Conservation (phyloP, 2,888 invertebrate species). For the Tolmerus cingulatus region DNA sequence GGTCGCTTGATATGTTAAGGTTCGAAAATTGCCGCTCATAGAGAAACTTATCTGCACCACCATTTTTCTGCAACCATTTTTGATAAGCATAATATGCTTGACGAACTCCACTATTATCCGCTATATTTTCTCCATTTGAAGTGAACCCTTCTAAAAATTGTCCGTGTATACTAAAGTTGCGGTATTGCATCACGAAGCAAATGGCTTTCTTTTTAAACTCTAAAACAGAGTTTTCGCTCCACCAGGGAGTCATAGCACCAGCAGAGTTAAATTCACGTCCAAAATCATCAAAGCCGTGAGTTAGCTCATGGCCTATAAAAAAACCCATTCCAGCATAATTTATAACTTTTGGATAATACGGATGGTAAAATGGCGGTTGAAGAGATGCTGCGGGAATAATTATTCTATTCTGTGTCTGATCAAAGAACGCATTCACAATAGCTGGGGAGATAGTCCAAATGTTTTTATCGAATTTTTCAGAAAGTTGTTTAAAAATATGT, state of each 20-base stretch:
- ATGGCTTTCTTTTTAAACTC: conserved; percentile 49
- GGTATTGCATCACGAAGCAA: conserved; percentile 52
- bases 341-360: conserved; percentile 72
- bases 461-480: conserved; percentile 81
- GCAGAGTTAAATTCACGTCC: conserved; percentile 49
- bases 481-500: not conserved
- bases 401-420: conserved; percentile 89
- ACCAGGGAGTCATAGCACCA: conserved; percentile 51
- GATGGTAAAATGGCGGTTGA: conserved; percentile 89
- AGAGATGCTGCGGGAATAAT: conserved; percentile 94
- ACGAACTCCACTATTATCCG: conserved; percentile 3
- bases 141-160: conserved; percentile 45
- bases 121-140: conserved; percentile 41
- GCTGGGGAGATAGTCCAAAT: conserved; percentile 86
- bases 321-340: conserved; percentile 52
- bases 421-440: conserved; percentile 91
- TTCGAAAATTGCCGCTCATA: conserved; percentile 49
- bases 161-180: conserved; percentile 50
- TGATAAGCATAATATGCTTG: conserved; percentile 4
- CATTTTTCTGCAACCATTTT: conserved; percentile 27
- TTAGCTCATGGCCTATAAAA: conserved; percentile 53
- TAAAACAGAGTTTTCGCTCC: conserved; percentile 49
- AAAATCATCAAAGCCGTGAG: conserved; percentile 52
- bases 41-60: conserved; percentile 35
- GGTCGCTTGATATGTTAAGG: conserved; percentile 48